Evolutionary conservation across 2,888 invertebrate species (phyloP).

Genomic region (Epinotia nisella): DNA sequence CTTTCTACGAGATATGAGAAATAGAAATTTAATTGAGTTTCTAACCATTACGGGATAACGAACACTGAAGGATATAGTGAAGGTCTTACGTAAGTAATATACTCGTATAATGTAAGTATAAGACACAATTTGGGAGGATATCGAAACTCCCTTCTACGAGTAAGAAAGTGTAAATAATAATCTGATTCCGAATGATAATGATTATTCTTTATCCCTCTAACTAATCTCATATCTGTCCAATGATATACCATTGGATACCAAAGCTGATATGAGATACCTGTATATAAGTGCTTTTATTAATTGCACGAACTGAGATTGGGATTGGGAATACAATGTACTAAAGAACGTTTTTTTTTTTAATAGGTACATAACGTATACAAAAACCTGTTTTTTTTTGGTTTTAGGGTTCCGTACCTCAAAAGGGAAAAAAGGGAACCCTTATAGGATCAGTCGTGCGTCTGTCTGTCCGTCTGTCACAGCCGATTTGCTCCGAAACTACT

Average conservation of each 20-base stretch:
- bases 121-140: neutral
- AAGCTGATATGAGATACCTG: too few relatives aligned
- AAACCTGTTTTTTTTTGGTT: too few relatives aligned
- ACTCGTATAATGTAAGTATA: neutral
- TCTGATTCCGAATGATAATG: neutral
- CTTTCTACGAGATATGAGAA: constrained; percentile 19
- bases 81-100: neutral
- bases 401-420: too few relatives aligned
- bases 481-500: too few relatives aligned
- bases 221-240: neutral
- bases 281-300: too few relatives aligned
- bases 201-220: neutral
- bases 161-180: neutral
- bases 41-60: neutral
- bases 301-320: too few relatives aligned
- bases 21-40: constrained; percentile 33
- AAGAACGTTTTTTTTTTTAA: too few relatives aligned
- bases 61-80: neutral
- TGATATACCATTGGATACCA: neutral
- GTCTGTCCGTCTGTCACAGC: too few relatives aligned
- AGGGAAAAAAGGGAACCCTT: too few relatives aligned
- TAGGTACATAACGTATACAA: too few relatives aligned
- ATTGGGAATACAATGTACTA: too few relatives aligned
- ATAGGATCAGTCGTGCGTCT: too few relatives aligned
- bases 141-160: neutral